Conservation (phyloP, 2,113 vertebrate species). For the Oreochromis aureus region DNA sequence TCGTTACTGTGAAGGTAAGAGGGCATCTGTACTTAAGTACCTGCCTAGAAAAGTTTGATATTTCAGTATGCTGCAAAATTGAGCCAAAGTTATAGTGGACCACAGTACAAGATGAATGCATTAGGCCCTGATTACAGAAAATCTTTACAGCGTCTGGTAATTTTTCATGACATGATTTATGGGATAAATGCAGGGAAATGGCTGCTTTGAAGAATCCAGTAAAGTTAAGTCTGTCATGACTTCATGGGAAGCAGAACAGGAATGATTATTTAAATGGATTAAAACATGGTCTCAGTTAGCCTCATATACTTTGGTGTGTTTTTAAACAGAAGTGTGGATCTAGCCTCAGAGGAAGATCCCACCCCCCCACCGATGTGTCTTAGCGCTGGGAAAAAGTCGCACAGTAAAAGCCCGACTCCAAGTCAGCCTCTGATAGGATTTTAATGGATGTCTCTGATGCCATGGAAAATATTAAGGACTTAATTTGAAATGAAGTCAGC, state of each 20-base stretch:
- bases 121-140: slow-evolving; percentile 21
- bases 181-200: slow-evolving; percentile 48
- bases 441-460: slow-evolving; percentile 60
- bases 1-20: slow-evolving; percentile 71
- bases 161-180: slow-evolving; percentile 57
- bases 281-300: slow-evolving; percentile 41
- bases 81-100: neutral
- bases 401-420: slow-evolving; percentile 40
- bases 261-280: slow-evolving; percentile 52
- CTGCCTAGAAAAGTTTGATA: neutral
- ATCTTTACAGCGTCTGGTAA: slow-evolving; percentile 22
- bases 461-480: slow-evolving; percentile 66
- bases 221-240: slow-evolving; percentile 58
- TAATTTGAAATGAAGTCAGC: slow-evolving; percentile 64
- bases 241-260: slow-evolving; percentile 57
- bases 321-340: slow-evolving; percentile 45
- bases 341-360: slow-evolving; percentile 51
- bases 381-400: slow-evolving; percentile 45
- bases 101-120: neutral
- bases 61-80: neutral
- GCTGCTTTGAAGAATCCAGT: slow-evolving; percentile 35
- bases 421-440: slow-evolving; percentile 60
- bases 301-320: slow-evolving; percentile 22
- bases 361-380: slow-evolving; percentile 33
- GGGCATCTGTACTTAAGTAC: neutral